Evolutionary conservation across 23 tunicate species (phyloP).

Genomic region (Styela clava): DNA sequence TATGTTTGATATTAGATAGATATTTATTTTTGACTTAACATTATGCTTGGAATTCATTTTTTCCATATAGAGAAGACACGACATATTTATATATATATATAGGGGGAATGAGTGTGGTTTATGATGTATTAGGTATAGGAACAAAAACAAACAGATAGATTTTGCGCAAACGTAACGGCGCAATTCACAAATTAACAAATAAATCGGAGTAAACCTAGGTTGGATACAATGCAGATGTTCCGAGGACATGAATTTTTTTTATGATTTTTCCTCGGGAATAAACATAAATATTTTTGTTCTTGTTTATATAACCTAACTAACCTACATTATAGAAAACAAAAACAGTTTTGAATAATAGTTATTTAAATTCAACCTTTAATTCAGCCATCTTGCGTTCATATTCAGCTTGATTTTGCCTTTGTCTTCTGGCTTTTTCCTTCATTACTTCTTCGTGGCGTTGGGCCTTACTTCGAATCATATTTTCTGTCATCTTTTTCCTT

Average conservation of each 20-base stretch:
- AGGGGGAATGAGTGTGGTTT: neutral
- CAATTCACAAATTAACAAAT: no score
- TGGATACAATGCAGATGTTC: no score
- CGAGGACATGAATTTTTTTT: no score
- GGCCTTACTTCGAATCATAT: slow-evolving; percentile 15
- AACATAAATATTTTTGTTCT: neutral
- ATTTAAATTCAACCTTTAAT: neutral
- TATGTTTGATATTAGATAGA: neutral
- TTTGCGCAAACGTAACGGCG: no score
- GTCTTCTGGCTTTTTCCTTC: slow-evolving; percentile 20
- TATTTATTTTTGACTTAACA: no score
- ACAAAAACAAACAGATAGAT: neutral
- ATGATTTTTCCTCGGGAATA: neutral
- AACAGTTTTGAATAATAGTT: neutral
- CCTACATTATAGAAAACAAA: neutral
- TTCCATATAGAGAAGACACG: no score
- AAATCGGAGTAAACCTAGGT: no score
- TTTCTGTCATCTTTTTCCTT: slow-evolving; percentile 42
- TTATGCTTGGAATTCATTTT: no score
- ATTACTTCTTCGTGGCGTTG: neutral
- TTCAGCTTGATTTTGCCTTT: slow-evolving; percentile 32
- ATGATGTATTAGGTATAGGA: neutral
- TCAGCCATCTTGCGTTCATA: slow-evolving; percentile 54
- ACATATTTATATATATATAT: no score
- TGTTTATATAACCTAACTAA: neutral